These are phyloP conservation scores for Fratercula arctica DNA, from an alignment of 2,797 vertebrate genomes.

Conservation along the genomic window DNA sequence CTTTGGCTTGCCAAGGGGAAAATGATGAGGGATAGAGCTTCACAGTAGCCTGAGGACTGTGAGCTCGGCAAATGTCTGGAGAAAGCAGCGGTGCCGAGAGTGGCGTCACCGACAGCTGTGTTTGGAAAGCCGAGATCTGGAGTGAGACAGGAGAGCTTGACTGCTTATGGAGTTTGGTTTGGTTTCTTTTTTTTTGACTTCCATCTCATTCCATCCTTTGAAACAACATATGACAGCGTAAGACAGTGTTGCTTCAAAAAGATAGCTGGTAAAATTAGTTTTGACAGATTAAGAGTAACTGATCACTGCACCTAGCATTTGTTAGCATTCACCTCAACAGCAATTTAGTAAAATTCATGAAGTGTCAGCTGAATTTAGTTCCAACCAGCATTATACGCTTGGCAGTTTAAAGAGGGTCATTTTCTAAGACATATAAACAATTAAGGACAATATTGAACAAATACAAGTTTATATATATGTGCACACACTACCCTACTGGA, in stretches of 20 bases:
- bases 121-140: background rate
- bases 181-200: background rate
- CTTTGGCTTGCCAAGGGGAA: background rate
- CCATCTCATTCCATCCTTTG: background rate
- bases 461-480: background rate
- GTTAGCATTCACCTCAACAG: background rate
- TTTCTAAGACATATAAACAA: background rate
- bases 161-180: background rate
- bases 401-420: background rate
- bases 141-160: background rate
- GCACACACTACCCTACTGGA: background rate
- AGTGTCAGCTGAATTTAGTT: background rate
- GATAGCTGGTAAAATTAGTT: slow-evolving; percentile 1
- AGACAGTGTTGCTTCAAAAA: slow-evolving; percentile 1
- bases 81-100: background rate
- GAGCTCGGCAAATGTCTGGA: background rate
- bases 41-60: background rate
- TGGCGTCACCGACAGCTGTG: background rate
- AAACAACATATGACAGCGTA: background rate
- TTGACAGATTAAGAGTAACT: background rate
- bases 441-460: background rate
- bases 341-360: background rate
- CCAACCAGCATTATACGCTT: background rate
- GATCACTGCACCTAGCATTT: background rate
- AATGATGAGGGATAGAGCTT: background rate